phyloP scores from a whole-genome alignment of 1,140 invertebrate genomes.

The Camponotus pennsylvanicus region DNA sequence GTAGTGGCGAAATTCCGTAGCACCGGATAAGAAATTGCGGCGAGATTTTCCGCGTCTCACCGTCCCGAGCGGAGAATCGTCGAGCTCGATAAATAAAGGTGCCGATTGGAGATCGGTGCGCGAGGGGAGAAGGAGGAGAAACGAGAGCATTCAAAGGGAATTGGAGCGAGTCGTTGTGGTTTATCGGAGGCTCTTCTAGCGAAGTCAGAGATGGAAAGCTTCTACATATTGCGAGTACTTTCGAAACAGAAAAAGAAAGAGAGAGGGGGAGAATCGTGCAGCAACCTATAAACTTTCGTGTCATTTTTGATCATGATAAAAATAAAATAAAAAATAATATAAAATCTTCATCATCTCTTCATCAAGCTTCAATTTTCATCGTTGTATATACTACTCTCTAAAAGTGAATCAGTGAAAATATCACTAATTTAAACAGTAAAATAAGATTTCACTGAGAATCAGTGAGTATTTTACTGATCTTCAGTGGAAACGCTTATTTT shows the following conservation, averaged over 20 bases:
- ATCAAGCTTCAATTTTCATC: not conserved
- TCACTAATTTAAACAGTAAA: no score
- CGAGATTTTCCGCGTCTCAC: conserved; percentile 9
- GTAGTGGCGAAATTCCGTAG: conserved; percentile 22
- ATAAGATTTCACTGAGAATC: no score
- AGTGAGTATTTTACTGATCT: no score
- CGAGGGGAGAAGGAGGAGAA: not conserved
- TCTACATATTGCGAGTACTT: not conserved
- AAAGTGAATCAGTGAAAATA: no score
- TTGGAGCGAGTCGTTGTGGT: conserved; percentile 65
- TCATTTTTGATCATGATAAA: not conserved
- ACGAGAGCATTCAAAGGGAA: conserved; percentile 61
- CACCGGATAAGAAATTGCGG: conserved; percentile 7
- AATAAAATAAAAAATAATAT: not conserved
- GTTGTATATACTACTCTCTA: not conserved
- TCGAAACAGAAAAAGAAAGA: not conserved
- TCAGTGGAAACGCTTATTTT: no score
- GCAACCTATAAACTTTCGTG: not conserved
- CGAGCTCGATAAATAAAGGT: conserved; percentile 10
- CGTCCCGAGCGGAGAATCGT: conserved; percentile 4
- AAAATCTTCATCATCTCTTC: no score
- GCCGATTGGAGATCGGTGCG: conserved; percentile 23
- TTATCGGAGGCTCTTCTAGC: conserved; percentile 55
- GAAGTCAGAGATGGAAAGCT: conserved; percentile 35
- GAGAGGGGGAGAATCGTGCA: not conserved